phyloP scores from a whole-genome alignment of 2,888 invertebrate species.

The Drosophila subsilvestris region DNA sequence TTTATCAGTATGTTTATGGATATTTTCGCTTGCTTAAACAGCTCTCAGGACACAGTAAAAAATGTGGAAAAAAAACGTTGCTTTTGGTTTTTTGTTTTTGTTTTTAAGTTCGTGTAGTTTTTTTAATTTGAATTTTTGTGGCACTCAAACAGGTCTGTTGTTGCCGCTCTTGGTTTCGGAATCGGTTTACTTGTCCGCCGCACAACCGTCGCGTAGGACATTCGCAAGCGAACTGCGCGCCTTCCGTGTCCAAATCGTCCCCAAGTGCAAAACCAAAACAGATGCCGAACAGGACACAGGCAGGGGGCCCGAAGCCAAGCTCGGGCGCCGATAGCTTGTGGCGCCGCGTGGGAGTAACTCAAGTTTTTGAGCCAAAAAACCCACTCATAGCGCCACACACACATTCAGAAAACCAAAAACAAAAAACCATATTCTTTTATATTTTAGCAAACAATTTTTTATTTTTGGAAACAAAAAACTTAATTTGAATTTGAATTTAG shows the following conservation, averaged over 20 bases:
- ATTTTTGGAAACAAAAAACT: too few species aligned
- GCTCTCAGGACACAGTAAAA: not conserved
- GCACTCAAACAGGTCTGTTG: not conserved
- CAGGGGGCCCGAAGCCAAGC: slow-evolving; percentile 21
- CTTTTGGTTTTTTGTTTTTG: not conserved
- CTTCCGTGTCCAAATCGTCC: slow-evolving; percentile 51
- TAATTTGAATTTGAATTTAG: not conserved
- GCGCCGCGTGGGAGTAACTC: slow-evolving; percentile 48
- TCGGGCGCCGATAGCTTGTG: slow-evolving; percentile 7
- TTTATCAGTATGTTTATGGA: not conserved
- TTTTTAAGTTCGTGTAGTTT: not conserved
- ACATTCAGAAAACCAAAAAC: not conserved
- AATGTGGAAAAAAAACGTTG: not conserved
- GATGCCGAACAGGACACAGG: slow-evolving; percentile 34
- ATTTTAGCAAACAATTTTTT: too few species aligned
- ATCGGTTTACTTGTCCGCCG: slow-evolving; percentile 32
- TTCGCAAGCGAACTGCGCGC: slow-evolving; percentile 71
- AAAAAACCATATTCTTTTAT: not conserved
- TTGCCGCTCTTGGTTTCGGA: slow-evolving; percentile 6
- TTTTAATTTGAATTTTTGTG: not conserved
- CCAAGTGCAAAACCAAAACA: slow-evolving; percentile 57
- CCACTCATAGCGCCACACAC: not conserved
- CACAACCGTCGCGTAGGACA: slow-evolving; percentile 72
- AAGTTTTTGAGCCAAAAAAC: not conserved
- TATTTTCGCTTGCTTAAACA: not conserved